These are phyloP conservation scores for Dione juno DNA, from an alignment of 2,888 invertebrate species.

Conservation along the genomic window DNA sequence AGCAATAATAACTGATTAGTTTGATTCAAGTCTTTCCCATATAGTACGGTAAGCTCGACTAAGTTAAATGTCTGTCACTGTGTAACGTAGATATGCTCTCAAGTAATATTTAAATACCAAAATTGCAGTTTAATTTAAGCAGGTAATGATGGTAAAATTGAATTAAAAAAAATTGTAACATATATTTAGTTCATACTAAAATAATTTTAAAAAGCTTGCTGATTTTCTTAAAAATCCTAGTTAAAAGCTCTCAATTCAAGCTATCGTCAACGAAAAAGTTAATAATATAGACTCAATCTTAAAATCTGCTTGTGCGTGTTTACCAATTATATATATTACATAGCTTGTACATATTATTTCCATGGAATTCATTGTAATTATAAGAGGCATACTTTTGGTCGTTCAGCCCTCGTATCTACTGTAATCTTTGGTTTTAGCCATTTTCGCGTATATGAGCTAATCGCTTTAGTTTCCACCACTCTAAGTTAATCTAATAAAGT, in stretches of 20 bases:
- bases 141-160: too few relatives aligned
- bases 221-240: neutral
- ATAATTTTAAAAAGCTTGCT: neutral
- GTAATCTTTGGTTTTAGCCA: conserved; percentile 50
- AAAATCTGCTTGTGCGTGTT: conserved; percentile 30
- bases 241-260: neutral
- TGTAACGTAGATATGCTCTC: too few relatives aligned
- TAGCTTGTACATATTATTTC: conserved; percentile 24
- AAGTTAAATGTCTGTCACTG: too few relatives aligned
- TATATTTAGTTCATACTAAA: too few relatives aligned
- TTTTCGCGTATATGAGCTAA: neutral
- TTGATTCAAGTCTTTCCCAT: too few relatives aligned
- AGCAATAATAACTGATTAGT: neutral
- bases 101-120: too few relatives aligned
- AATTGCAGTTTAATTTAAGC: too few relatives aligned
- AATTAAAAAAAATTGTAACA: too few relatives aligned
- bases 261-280: neutral
- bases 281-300: conserved; percentile 1
- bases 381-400: conserved; percentile 77
- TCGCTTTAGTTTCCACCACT: conserved; percentile 6
- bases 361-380: conserved; percentile 44
- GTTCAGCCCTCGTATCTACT: conserved; percentile 76
- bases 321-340: conserved; percentile 27
- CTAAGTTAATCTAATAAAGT: neutral
- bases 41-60: too few relatives aligned